Evolutionary conservation across 2,888 invertebrate genomes (phyloP).

Genomic region (Philhelius pedissequus): DNA sequence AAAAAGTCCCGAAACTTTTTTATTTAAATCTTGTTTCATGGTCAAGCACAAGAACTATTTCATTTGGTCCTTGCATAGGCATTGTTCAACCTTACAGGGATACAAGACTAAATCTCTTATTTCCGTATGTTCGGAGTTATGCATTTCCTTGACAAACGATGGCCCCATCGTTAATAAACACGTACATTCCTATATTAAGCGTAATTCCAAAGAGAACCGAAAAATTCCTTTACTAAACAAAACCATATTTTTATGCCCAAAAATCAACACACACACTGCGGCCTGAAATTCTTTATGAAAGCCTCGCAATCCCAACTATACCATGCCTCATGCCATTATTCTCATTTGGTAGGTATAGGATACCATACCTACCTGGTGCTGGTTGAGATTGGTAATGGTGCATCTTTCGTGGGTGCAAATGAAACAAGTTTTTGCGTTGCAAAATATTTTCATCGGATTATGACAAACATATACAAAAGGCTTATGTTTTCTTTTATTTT

Average conservation of each 20-base stretch:
- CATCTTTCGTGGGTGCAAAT: conserved; percentile 17
- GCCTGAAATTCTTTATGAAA: not conserved
- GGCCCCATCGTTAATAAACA: no score
- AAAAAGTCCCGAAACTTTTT: no score
- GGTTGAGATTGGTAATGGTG: not conserved
- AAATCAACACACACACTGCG: not conserved
- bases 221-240: not conserved
- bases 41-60: no score
- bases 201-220: not conserved
- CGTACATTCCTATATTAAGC: not conserved
- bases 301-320: not conserved
- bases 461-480: conserved; percentile 56
- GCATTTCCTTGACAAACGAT: no score
- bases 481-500: conserved; percentile 35
- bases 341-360: no score
- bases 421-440: conserved; percentile 51
- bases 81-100: no score
- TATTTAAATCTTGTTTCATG: no score
- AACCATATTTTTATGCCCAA: not conserved
- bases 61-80: no score
- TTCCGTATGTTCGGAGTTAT: no score
- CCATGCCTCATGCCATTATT: no score
- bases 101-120: no score
- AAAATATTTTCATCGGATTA: conserved; percentile 66
- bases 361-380: not conserved